Percentiles rank a stretch among this genome's conserved stretches.
Evolutionary conservation across 2,113 vertebrate species (phyloP).

Genomic region (Isurus oxyrinchus): DNA sequence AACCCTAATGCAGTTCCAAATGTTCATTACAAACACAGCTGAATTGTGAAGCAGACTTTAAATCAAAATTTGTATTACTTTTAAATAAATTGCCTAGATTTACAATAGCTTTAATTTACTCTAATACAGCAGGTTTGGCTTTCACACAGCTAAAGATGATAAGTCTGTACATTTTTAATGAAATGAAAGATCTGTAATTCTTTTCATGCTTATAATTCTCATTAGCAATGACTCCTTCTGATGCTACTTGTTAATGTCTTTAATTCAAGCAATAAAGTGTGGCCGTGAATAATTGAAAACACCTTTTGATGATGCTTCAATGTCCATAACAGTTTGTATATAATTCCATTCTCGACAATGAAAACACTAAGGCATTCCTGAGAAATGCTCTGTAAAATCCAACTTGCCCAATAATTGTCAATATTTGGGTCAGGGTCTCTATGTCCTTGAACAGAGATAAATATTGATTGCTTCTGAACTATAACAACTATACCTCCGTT

Average conservation of each 20-base stretch:
- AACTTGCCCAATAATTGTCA: background rate
- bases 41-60: background rate
- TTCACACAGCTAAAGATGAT: background rate
- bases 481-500: background rate
- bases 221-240: background rate
- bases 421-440: background rate
- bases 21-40: background rate
- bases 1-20: background rate
- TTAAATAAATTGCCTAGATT: constrained; percentile 5
- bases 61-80: background rate
- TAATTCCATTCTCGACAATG: background rate
- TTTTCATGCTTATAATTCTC: background rate
- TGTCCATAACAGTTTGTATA: background rate
- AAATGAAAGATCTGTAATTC: background rate
- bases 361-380: background rate
- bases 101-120: background rate
- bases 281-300: background rate
- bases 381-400: background rate
- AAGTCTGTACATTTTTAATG: background rate
- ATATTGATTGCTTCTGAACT: constrained; percentile 7
- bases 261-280: constrained; percentile 12
- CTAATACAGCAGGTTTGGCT: background rate
- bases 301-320: background rate
- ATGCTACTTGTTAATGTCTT: constrained; percentile 6
- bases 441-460: background rate